Evolutionary conservation across 1,140 invertebrate genomes (phyloP), one percentile per base, ranked within the genome.

Genomic region (Tetramorium simillimum): DNA sequence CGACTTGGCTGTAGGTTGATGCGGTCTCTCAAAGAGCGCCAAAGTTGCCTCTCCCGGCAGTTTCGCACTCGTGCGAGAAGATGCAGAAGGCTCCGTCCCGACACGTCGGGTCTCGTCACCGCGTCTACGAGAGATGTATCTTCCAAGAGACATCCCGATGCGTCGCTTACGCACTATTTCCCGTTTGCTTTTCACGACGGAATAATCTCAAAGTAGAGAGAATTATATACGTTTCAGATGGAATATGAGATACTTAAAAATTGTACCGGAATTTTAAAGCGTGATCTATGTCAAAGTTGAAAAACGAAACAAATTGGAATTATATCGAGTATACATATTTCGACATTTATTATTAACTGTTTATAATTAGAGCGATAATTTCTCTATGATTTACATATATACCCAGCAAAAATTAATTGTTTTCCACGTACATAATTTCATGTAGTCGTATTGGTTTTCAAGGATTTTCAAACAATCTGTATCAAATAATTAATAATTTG

Each of bases 1-100:
- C 81, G 81, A 88, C 53, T 63, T 18, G 70, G 65, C 40, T 58
- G 37, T 62, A 78, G 62, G 49, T 88, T 46, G 75, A 73, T 75
- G 78, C 75, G 58, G 85, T 87, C 82, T 67, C 88, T 89, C 89
- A 90, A 90, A 87, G 89, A 89, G 76, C 88, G 60, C 24, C 75
- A 75, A 75, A 14, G 14, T 62, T 43, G 43, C 37, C 37, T 85
- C 24, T 60, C 18, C 28, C 28, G 7, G 56, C 43, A 46, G 28
- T 14, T 78, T 69, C 43, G 33, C 60, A 33, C 16, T 62, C 53
- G 37, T 28, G 62, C 53, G 12, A 40, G 37, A 9, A 43, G 63
- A 70, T 58, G 21, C 21, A n/a, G 60, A 65, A 67, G n/a, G 53
- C 53, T 60, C 49, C n/a, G 76, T 58, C 56, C 18, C 24, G 37